Base-by-base conservation (phyloP, 2,113 vertebrate species). In the Arizona elegans region DNA sequence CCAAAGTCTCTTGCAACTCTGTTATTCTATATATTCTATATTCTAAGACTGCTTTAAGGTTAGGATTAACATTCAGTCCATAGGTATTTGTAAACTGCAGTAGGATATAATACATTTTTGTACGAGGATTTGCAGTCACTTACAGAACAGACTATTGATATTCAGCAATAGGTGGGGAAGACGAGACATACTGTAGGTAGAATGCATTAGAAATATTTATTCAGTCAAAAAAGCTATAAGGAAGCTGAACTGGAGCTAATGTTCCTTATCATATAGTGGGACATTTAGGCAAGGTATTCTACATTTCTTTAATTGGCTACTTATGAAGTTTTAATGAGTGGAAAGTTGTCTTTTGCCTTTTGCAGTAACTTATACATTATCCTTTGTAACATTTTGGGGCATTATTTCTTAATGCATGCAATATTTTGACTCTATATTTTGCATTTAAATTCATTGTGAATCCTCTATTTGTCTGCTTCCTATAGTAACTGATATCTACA, bases 381-480 rank as follows among this genome's bases (percentile, higher is more conserved):
- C 52, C 70, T 88, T 70, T 13, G 6, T 1, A 19, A 0, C 7
- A 92, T 93, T 43, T 95, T 92, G 88, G 0, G 1, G 59, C 85
- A 91, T 92, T 94, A 52, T 93, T 94, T 59, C 33, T 52, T 91
- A 56, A 65, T 95, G 65, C 88, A 92, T 65, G 91, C 88, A 93
- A 89, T 19, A 55, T 92, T 95, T 95, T 93, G 91, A 94, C 91
- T 95, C 94, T 95, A 91, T 89, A 75, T 55, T 92, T 91, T 93
- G 62, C 5, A 8, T 70, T 62, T 90, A 88, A 93, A 93, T 93
- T 96, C 88, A 75, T 92, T 33, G 92, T 94, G 92, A 89, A 91
- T 94, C 92, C 56, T 92, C 91, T 33, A 17, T n/a, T 93, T 90
- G 58, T n/a, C 38, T 3, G 2, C 86, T 94, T 56, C 88, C 53